Evolutionary conservation across 2,113 vertebrate species (phyloP).

Genomic region (Microcebus ravelobensis): DNA sequence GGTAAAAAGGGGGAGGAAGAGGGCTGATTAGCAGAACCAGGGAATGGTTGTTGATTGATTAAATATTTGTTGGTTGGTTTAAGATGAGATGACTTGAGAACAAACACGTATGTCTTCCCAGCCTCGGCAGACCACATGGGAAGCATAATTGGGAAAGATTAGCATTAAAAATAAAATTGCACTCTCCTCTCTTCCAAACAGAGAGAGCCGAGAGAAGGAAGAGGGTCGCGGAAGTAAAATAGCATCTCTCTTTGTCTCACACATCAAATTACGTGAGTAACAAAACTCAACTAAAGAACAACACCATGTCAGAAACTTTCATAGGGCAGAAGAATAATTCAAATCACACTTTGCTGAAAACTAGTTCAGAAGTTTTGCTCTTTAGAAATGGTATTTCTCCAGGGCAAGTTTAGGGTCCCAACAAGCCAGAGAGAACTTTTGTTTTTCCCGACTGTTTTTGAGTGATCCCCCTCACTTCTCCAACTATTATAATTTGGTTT

Average conservation of each 20-base stretch:
- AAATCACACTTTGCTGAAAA: not conserved
- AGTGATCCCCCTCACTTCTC: constrained; percentile 63
- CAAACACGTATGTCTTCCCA: not conserved
- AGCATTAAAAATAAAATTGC: not conserved
- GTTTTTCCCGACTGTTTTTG: constrained; percentile 23
- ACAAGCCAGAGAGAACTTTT: constrained; percentile 25
- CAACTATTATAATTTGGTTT: constrained; percentile 61
- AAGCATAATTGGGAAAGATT: not conserved
- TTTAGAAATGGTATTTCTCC: not conserved
- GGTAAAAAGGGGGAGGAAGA: not conserved
- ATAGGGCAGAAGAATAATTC: not conserved
- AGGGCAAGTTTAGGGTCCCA: constrained; percentile 45
- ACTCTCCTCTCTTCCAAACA: not conserved
- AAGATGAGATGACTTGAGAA: not conserved
- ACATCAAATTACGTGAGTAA: not conserved
- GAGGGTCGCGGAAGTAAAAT: not conserved
- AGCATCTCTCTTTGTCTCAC: not conserved
- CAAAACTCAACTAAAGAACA: not conserved
- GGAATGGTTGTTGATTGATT: not conserved
- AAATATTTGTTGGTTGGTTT: not conserved
- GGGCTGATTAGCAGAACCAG: not conserved
- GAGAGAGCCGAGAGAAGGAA: not conserved
- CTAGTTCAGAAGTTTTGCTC: constrained; percentile 44
- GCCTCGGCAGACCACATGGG: not conserved
- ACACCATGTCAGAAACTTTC: not conserved